Base-by-base conservation (phyloP, 1,140 invertebrate species). In the Drosophila melanogaster region DNA sequence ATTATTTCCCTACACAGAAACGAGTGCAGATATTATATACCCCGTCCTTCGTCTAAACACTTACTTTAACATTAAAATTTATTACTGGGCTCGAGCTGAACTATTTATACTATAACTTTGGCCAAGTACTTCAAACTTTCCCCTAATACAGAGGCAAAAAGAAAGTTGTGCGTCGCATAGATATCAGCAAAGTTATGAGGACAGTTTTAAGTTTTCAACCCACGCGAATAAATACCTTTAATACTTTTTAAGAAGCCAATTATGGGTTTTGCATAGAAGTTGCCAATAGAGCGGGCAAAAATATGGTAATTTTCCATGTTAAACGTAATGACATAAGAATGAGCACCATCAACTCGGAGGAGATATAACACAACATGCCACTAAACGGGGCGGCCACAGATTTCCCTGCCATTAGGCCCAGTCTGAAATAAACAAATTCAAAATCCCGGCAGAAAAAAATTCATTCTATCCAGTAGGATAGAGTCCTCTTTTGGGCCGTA, bases 391-490 rank as follows among this genome's bases (percentile, higher is more conserved):
- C 24, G 12, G 46, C 33, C 50, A 30, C 47, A 69, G 64, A 69
- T 69, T 69, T 67, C 64, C 46, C 41, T 40, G 33, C 64, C 66
- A 70, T 70, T 70, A 69, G 41, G 41, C 24, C 35, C 66, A 35
- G 64, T 43, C 51, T 35, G 22, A 33, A 71, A 72, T 71, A 72
- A 72, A 71, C 55, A 72, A 50, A 72, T 72, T 72, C 54, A 50
- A 72, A 71, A 50, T 50, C 50, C 67, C 35, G 38, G n/a, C n/a
- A n/a, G 26, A 61, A 73, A 44, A 37, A 41, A 53, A 37, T 17
- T 49, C 59, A 76, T 75, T 66, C 54, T 30, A 41, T 37, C 51
- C 53, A 59, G 53, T 41, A 65, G 59, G 43, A 55, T 70, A 56
- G 24, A 66, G 62, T 43, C 54, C 46, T 40, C 60, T 72, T 72